Evolutionary conservation across 2,113 vertebrate species (phyloP), one percentile per base, ranked within the genome.

Genomic region (Proteles cristata): DNA sequence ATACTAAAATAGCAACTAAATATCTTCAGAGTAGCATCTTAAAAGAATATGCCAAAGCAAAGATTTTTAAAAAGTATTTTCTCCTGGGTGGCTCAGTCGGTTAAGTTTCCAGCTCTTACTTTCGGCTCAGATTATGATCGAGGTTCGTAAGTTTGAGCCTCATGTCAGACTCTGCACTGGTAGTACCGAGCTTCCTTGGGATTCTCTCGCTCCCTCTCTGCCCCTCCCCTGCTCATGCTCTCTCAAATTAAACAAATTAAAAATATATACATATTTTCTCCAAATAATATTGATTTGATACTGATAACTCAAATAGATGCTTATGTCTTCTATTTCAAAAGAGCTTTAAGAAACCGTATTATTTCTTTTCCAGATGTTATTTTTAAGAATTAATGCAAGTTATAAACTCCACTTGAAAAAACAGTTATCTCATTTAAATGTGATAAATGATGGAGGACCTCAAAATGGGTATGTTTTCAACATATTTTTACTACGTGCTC

Each of bases 391-490:
- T 85, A 99, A 99, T 0, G 98, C 99, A 94, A 99, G 99, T 98
- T 99, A 99, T 97, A 99, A 99, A 98, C 98, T 99, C 90, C 99
- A 99, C 98, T 98, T 99, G 98, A 99, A 99, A 99, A 99, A 99
- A 97, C 99, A 99, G 94, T 98, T 99, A 96, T 98, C 99, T 90
- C 99, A 99, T 79, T 99, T 99, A 39, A 99, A 99, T 0, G 99
- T 99, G 73, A 97, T 99, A 88, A 99, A 99, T 66, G 99, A 99
- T 0, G 99, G 99, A 96, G 99, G 99, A 95, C 99, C 99, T 76
- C 99, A 99, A 96, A 99, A 99, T 4, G 99, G 99, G 99, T 99
- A 98, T 31, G 99, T 94, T 45, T 93, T 83, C 74, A 82, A 28
- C 17, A 6, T 90, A 55, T 31, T 33, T 77, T 82, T 48, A 25